Base-by-base conservation (phyloP, 2,797 vertebrate species). In the Acestrorhynchus altus region DNA sequence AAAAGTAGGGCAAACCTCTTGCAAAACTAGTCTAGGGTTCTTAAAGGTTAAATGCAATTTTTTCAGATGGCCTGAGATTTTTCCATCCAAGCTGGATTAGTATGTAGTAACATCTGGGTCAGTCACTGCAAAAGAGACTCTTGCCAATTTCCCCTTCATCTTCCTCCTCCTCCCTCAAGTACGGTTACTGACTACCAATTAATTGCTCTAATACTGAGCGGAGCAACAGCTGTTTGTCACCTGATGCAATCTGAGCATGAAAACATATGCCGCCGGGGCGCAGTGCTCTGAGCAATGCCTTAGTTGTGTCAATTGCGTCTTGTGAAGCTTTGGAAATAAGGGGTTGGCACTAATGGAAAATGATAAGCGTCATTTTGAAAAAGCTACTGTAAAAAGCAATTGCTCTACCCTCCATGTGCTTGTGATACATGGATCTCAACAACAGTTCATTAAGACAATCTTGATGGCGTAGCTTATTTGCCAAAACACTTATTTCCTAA, bases 171-270 rank as follows among this genome's bases (percentile, higher is more conserved):
- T 52, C 51, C 84, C 76, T 72, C 63, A 61, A 63, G 77, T 78
- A 84, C 64, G 57, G 52, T 39, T 51, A 70, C 80, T 81, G 82
- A 83, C 42, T 85, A 83, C 81, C 83, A 83, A 77, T 76, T 82
- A 85, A 83, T 84, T 44, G 83, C 82, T 83, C 76, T 28, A 51
- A 40, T 66, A 42, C 22, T 71, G 40, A 60, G 73, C 74, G 78
- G 87, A 82, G 86, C 88, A 87, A 88, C 87, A 89, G 88, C 90
- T 90, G 87, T 86, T 87, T 84, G 83, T 89, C 85, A 86, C 11
- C 72, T 61, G 18, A 66, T 42, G 35, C 40, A 66, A 63, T 61
- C 20, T 56, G 64, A 63, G 31, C 68, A 63, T 67, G 8, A 79
- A 47, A 67, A 49, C 65, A 66, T 70, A 77, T 72, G 52, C 26